Conservation (phyloP, 2,797 vertebrate species). For the Graptemys geographica region DNA sequence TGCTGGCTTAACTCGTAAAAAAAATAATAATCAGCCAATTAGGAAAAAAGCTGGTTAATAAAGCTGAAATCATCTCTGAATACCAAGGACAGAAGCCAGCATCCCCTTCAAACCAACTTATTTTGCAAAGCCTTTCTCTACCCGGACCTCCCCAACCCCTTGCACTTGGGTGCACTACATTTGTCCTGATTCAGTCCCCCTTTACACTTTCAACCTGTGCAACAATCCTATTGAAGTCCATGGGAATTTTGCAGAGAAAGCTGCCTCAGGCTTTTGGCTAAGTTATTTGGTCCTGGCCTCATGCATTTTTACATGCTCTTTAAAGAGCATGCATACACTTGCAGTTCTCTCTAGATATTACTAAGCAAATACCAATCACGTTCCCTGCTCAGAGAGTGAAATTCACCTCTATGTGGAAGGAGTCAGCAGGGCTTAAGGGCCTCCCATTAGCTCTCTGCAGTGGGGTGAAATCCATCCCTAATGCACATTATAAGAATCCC, state of each 20-base stretch:
- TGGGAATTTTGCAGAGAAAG: neutral
- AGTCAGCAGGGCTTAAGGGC: neutral
- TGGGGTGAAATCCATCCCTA: neutral
- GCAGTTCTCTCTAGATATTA: neutral
- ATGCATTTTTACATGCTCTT: neutral
- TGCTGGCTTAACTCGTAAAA: neutral
- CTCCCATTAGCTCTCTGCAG: neutral
- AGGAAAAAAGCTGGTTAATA: neutral
- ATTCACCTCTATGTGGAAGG: neutral
- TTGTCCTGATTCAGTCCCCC: neutral
- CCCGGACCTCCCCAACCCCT: neutral
- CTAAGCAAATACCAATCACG: neutral
- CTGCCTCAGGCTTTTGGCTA: neutral
- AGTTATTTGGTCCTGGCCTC: neutral
- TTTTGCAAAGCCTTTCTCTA: neutral
- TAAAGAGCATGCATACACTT: accelerated
- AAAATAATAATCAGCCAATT: neutral
- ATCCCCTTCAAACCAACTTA: neutral
- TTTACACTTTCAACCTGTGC: neutral
- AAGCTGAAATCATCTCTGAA: neutral
- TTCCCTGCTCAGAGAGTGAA: neutral
- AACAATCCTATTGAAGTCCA: neutral
- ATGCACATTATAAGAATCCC: neutral
- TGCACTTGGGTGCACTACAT: neutral
- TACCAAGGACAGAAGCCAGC: neutral